Evolutionary conservation across 2,113 vertebrate genomes (phyloP).

Genomic region (Siniperca chuatsi): DNA sequence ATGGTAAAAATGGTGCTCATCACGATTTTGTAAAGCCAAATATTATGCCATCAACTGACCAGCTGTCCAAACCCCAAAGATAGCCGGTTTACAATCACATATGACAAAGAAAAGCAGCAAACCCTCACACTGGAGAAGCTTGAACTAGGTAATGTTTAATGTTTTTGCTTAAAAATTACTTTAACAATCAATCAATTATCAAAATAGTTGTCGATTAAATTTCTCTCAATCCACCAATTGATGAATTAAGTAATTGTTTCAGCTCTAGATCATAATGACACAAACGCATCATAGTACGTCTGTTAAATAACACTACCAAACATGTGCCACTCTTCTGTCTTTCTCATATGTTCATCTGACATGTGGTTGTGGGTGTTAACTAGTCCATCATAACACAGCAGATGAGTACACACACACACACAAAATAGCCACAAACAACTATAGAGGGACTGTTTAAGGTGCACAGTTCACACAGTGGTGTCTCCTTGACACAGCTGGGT

Average conservation of each 20-base stretch:
- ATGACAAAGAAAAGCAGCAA: not conserved
- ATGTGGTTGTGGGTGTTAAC: constrained; percentile 12
- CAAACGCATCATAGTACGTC: not conserved
- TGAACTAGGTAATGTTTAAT: not conserved
- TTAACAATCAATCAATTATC: not conserved
- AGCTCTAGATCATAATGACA: not conserved
- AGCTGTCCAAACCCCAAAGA: not conserved
- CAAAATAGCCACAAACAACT: constrained; percentile 13
- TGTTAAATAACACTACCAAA: not conserved
- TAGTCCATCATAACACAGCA: constrained; percentile 11
- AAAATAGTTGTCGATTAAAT: not conserved
- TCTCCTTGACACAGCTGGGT: constrained; percentile 68
- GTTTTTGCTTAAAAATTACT: not conserved
- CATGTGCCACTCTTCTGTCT: not conserved
- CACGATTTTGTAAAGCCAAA: too few relatives aligned
- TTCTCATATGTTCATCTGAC: not conserved
- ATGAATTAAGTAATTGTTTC: not conserved
- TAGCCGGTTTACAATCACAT: not conserved
- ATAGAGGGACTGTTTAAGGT: constrained; percentile 34
- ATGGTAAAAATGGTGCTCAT: not conserved
- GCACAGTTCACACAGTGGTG: constrained; percentile 61
- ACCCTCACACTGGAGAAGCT: too few relatives aligned
- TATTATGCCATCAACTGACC: too few relatives aligned
- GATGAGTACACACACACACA: not conserved
- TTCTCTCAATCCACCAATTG: not conserved